Evolutionary conservation across 2,113 vertebrate genomes (phyloP).

Genomic region (Notechis scutatus): DNA sequence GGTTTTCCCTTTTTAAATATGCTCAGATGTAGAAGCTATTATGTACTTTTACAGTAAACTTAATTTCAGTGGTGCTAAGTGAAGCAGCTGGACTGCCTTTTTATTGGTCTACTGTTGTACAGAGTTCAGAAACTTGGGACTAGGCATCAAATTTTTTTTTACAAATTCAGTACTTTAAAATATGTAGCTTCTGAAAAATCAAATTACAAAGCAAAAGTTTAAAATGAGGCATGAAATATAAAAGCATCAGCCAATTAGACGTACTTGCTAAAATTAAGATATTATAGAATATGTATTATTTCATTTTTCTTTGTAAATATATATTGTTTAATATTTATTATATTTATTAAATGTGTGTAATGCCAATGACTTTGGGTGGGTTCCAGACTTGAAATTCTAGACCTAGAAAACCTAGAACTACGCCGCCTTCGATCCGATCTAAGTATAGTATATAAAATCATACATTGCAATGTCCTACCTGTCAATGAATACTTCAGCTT

Average conservation of each 20-base stretch:
- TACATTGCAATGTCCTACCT: too few species aligned
- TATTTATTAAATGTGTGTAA: background rate
- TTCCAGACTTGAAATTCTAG: background rate
- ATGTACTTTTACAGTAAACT: background rate
- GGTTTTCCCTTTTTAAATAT: background rate
- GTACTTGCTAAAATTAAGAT: slow-evolving; percentile 28
- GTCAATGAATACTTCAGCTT: too few species aligned
- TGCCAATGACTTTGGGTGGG: background rate
- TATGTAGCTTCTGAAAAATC: background rate
- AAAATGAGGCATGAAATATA: background rate
- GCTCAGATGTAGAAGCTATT: background rate
- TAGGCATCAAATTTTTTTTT: background rate
- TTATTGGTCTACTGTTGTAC: background rate
- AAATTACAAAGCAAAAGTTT: slow-evolving; percentile 10
- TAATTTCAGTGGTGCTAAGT: background rate
- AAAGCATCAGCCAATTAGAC: background rate
- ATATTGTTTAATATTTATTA: background rate
- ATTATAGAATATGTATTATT: slow-evolving; percentile 15
- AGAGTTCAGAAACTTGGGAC: background rate
- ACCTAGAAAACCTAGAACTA: too few species aligned
- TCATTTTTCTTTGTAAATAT: background rate
- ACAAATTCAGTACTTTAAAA: background rate
- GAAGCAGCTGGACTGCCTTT: background rate
- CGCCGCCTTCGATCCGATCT: too few species aligned
- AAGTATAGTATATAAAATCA: too few species aligned